A percentile compares a stretch with the other conserved stretches of the same genome.
Evolutionary conservation across 2,797 vertebrate species (phyloP).

Genomic region (Pipistrellus kuhlii): DNA sequence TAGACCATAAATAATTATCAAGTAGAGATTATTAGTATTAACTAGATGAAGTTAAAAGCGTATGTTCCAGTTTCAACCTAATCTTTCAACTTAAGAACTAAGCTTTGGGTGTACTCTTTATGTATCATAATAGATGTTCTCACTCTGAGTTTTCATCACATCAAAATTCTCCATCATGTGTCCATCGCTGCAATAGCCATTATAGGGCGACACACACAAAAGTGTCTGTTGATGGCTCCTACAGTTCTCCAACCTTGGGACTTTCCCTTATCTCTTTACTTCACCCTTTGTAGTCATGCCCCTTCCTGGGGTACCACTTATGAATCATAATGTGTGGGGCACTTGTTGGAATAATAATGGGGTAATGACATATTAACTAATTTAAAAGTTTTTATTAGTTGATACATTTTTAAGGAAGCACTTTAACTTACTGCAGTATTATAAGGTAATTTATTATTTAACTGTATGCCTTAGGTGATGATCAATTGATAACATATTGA

Average conservation of each 20-base stretch:
- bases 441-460: conserved; percentile 16
- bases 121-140: neutral
- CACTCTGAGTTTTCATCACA: conserved; percentile 8
- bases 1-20: neutral
- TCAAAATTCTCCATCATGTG: neutral
- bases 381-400: conserved; percentile 4
- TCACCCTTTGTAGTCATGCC: neutral
- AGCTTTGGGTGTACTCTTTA: neutral
- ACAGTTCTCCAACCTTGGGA: neutral
- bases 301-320: neutral
- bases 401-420: conserved; percentile 54
- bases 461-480: neutral
- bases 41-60: conserved; percentile 26
- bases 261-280: neutral
- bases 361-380: conserved; percentile 4
- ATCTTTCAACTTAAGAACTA: conserved; percentile 44
- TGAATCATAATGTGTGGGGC: conserved; percentile 18
- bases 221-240: neutral
- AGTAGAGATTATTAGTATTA: conserved; percentile 3
- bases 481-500: neutral
- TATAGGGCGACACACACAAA: neutral
- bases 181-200: neutral
- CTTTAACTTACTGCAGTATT: conserved; percentile 54
- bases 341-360: neutral
- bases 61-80: conserved; percentile 17